A percentile compares a stretch with the other conserved stretches of the same genome.
These are phyloP conservation scores for Euzophera pinguis DNA, from an alignment of 2,888 invertebrate genomes.

Conservation along the genomic window DNA sequence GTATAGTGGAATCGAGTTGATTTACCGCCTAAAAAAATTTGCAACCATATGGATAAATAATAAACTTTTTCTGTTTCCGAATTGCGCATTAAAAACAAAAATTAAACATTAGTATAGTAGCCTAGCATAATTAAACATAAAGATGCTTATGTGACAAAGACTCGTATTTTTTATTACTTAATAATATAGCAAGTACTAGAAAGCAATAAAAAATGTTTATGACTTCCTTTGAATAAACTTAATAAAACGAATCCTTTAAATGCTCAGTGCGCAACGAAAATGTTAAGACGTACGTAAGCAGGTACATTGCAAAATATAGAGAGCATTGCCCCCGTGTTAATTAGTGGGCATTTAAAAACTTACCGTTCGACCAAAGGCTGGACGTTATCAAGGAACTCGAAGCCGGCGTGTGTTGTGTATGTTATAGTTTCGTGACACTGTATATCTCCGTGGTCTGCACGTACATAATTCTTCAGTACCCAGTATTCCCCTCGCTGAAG, in stretches of 20 bases:
- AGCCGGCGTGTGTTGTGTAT: slow-evolving; percentile 95
- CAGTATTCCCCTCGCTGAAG: slow-evolving; percentile 90
- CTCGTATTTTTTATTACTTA: not conserved
- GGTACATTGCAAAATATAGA: slow-evolving; percentile 3
- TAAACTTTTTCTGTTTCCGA: no score
- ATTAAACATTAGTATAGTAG: no score
- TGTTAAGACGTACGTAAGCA: no score
- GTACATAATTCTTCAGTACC: slow-evolving; percentile 93
- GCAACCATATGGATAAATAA: no score
- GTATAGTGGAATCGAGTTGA: no score
- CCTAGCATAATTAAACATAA: no score
- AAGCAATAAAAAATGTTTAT: not conserved
- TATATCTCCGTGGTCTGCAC: slow-evolving; percentile 83
- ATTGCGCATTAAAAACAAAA: no score
- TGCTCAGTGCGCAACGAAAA: not conserved
- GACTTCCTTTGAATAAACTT: not conserved
- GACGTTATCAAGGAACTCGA: slow-evolving; percentile 94
- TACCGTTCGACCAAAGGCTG: slow-evolving; percentile 88
- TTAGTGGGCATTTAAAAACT: slow-evolving; percentile 29
- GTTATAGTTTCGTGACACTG: slow-evolving; percentile 92
- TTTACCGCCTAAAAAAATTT: no score
- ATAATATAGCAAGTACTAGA: not conserved
- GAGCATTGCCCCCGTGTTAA: slow-evolving; percentile 3
- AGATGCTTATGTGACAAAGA: no score
- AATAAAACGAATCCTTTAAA: slow-evolving; percentile 1